Base-by-base conservation (phyloP, 2,888 invertebrate genomes). In the Drosophila mercatorum region DNA sequence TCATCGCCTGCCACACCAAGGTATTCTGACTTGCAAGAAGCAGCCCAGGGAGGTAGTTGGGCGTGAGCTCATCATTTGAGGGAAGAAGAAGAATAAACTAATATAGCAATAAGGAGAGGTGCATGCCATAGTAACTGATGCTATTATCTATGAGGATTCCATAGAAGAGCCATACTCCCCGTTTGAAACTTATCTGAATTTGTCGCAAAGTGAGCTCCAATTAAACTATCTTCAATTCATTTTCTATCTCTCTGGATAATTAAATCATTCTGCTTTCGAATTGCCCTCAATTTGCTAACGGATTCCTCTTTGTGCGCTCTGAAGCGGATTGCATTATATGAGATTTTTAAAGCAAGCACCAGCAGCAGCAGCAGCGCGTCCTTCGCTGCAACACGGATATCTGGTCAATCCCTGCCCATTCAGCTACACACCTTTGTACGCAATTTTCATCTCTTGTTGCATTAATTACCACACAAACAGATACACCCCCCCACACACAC, bases 391-490 rank as follows among this genome's bases (percentile, higher is more conserved):
- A 6, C 36, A 10, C 34, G 36, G 22, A 51, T 57, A 28, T 12
- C 62, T 77, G 78, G 63, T 58, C 76, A 75, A 66, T 69, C 44
- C 41, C 49, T 36, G 46, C 56, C 47, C 66, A 51, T 60, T 49
- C 57, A 36, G 17, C 44, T 41, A 22, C 47, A 65, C 49, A 57
- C 77, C 56, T 74, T 63, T 64, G 49, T 59, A 65, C 71, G 77
- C 63, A 85, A 73, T 68, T 80, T 68, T 73, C 51, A 47, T 52
- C 68, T 72, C 89, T 73, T 81, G 75, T 84, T 89, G 89, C 85
- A 89, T 83, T 83, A 83, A 83, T 83, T 83, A 83, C 88, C 89
- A 70, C 81, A 86, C 75, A 75, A 31, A 69, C 53, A 72, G 57
- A 55, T 36, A 41, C 44, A 52, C 52, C 41, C 43, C 14, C 22